These are phyloP conservation scores for Argopecten irradians DNA, from an alignment of 1,140 invertebrate species.

Conservation along the genomic window DNA sequence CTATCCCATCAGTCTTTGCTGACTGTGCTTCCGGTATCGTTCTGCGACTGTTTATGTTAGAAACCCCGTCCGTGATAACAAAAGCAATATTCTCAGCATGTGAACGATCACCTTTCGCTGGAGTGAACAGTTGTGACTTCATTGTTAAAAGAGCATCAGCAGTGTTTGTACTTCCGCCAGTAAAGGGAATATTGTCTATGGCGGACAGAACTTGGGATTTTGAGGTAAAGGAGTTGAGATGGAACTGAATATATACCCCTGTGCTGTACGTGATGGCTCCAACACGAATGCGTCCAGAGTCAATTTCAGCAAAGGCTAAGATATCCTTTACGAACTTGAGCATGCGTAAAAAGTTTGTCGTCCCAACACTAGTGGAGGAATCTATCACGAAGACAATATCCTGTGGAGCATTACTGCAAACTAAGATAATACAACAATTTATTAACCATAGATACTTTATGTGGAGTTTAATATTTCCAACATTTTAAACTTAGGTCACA, in stretches of 20 bases:
- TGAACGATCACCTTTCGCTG: constrained; percentile 60
- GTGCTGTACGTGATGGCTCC: constrained; percentile 67
- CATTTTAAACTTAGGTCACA: too few species aligned
- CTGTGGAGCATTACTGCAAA: neutral
- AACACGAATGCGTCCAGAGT: constrained; percentile 58
- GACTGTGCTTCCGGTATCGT: constrained; percentile 63
- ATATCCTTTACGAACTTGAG: constrained; percentile 65
- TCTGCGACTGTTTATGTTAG: constrained; percentile 64
- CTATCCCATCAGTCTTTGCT: constrained; percentile 47
- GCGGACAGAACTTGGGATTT: constrained; percentile 54
- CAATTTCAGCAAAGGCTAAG: constrained; percentile 61
- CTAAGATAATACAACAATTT: too few species aligned
- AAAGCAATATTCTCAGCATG: constrained; percentile 59
- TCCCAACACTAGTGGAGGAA: constrained; percentile 65
- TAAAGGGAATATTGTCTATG: constrained; percentile 63
- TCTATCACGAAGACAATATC: constrained; percentile 68
- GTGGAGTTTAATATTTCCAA: too few species aligned
- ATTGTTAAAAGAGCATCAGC: constrained; percentile 59
- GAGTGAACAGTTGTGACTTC: constrained; percentile 58
- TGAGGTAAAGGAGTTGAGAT: constrained; percentile 59
- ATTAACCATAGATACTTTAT: too few species aligned
- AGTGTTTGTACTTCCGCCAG: constrained; percentile 67
- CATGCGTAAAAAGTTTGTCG: constrained; percentile 63
- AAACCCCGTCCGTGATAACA: constrained; percentile 68
- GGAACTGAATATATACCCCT: constrained; percentile 60